Conservation (phyloP, 2,888 invertebrate species). For the Drosophila helvetica region DNA sequence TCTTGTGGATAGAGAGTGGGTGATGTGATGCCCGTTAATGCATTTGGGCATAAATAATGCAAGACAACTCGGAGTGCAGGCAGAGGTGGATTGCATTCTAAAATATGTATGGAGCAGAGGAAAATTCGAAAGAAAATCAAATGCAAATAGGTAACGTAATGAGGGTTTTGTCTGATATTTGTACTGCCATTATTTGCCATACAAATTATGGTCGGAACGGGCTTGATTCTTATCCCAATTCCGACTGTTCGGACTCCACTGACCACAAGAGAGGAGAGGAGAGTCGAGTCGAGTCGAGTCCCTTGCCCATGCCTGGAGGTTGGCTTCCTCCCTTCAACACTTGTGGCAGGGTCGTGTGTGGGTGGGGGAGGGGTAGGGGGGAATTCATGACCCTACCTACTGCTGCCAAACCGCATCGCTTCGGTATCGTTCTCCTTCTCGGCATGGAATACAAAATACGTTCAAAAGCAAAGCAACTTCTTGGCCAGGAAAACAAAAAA, state of each 20-base stretch:
- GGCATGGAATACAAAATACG: constrained; percentile 20
- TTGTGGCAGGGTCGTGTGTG: not conserved
- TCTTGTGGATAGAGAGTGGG: not conserved
- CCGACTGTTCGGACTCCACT: not conserved
- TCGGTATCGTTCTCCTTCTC: constrained; percentile 37
- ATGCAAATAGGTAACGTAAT: constrained; percentile 1
- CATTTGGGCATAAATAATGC: constrained; percentile 64
- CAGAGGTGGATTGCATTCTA: constrained; percentile 50
- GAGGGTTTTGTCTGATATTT: constrained; percentile 5
- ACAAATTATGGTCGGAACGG: constrained; percentile 4
- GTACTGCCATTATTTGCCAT: constrained; percentile 16
- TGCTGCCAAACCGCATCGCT: constrained; percentile 33
- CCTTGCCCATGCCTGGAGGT: too few relatives aligned
- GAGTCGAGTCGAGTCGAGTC: too few relatives aligned
- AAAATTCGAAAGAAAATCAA: constrained; percentile 3
- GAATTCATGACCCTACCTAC: constrained; percentile 27
- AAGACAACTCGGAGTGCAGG: constrained; percentile 16
- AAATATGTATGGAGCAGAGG: constrained; percentile 47
- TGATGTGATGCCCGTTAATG: constrained; percentile 53
- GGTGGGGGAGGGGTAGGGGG: not conserved
- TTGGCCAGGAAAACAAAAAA: constrained; percentile 6
- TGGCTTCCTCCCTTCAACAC: constrained; percentile 26
- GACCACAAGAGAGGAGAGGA: constrained; percentile 14
- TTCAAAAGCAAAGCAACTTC: not conserved
- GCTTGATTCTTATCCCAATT: not conserved